Evolutionary conservation across 2,113 vertebrate genomes (phyloP).

Genomic region (Archilochus colubris): DNA sequence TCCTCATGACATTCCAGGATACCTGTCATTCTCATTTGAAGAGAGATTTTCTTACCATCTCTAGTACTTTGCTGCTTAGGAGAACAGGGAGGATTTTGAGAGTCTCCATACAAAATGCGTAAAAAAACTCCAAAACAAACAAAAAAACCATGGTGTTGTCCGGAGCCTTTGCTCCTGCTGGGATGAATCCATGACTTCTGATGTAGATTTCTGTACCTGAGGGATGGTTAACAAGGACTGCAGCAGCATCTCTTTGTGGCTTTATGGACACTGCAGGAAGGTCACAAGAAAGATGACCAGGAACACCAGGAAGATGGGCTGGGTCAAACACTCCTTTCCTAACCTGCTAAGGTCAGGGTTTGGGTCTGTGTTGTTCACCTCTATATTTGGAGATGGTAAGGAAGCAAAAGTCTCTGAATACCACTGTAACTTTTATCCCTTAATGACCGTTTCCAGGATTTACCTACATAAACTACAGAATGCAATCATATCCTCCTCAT

Average conservation of each 20-base stretch:
- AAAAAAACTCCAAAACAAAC: neutral
- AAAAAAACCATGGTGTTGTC: neutral
- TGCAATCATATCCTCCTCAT: neutral
- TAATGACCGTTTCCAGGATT: neutral
- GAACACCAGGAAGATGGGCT: neutral
- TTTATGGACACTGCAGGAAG: neutral
- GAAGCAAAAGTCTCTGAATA: neutral
- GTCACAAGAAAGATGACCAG: too few species aligned
- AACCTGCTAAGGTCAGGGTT: neutral
- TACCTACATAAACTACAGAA: neutral
- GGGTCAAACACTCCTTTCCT: neutral
- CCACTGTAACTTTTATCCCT: neutral
- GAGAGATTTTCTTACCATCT: neutral
- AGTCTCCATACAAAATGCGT: neutral
- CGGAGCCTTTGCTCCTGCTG: neutral
- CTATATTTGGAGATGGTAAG: neutral
- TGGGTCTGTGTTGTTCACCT: neutral
- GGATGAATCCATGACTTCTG: neutral
- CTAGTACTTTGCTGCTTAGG: neutral
- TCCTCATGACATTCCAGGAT: neutral
- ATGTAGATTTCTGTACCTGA: neutral
- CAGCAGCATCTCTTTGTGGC: neutral
- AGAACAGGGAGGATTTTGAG: neutral
- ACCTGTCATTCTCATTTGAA: neutral
- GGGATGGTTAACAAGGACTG: neutral